Conservation (phyloP, 2,888 invertebrate genomes). For the Stenurella melanura region DNA sequence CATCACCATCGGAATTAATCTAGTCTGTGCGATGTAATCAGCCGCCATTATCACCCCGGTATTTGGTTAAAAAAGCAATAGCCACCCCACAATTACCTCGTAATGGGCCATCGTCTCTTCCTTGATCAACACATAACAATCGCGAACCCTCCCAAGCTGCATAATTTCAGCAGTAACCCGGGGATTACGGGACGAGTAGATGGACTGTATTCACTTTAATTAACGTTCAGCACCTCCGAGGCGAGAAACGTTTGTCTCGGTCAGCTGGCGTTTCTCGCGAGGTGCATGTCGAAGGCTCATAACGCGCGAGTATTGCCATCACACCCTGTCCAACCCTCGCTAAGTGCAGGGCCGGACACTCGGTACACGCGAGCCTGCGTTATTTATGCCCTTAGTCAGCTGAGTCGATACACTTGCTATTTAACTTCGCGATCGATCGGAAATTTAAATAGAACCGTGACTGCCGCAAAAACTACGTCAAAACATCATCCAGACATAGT, state of each 20-base stretch:
- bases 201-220: slow-evolving; percentile 55
- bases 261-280: slow-evolving; percentile 64
- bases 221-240: slow-evolving; percentile 60
- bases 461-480: background rate
- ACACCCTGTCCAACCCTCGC: slow-evolving; percentile 61
- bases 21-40: slow-evolving; percentile 69
- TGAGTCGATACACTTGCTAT: slow-evolving; percentile 45
- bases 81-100: slow-evolving; percentile 72
- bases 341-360: slow-evolving; percentile 64
- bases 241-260: slow-evolving; percentile 60
- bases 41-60: slow-evolving; percentile 72
- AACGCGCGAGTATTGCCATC: slow-evolving; percentile 57
- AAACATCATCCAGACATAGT: background rate
- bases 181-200: slow-evolving; percentile 51
- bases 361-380: slow-evolving; percentile 58
- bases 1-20: slow-evolving; percentile 69
- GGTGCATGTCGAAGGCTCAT: slow-evolving; percentile 66
- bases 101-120: slow-evolving; percentile 71
- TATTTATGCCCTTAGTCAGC: slow-evolving; percentile 55
- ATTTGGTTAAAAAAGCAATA: slow-evolving; percentile 75
- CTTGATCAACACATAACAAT: slow-evolving; percentile 73
- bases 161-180: slow-evolving; percentile 55
- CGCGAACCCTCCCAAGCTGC: slow-evolving; percentile 63
- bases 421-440: slow-evolving; percentile 41
- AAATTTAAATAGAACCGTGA: background rate